A percentile compares a stretch with the other conserved stretches of the same genome.
These are phyloP conservation scores for Eulemur coronatus DNA, from an alignment of 2,797 vertebrate species.

Conservation along the genomic window DNA sequence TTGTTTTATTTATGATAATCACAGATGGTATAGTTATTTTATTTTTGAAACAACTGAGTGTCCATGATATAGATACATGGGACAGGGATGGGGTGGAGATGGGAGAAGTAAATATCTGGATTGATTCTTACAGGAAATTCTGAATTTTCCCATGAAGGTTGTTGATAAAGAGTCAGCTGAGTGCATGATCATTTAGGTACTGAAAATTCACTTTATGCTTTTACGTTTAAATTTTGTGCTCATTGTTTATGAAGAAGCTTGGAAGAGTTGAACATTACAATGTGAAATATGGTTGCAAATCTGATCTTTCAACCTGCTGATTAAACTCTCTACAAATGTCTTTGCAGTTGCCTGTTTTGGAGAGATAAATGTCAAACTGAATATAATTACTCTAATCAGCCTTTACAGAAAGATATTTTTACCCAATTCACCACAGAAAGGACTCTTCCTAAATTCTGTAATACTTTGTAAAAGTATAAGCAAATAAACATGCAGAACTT, in stretches of 20 bases:
- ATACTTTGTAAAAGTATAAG: background rate
- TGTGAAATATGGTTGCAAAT: background rate
- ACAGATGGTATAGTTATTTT: background rate
- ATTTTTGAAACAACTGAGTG: background rate
- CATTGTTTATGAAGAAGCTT: slow-evolving; percentile 1
- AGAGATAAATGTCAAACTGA: background rate
- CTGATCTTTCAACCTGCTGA: slow-evolving; percentile 29
- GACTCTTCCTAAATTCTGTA: background rate
- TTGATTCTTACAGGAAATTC: background rate
- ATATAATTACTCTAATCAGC: background rate
- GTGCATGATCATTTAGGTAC: background rate
- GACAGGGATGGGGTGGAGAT: background rate
- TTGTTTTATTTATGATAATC: background rate
- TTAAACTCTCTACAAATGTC: slow-evolving; percentile 27
- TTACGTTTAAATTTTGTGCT: background rate
- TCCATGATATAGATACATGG: background rate
- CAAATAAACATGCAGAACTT: background rate
- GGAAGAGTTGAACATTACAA: background rate
- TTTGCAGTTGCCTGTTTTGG: background rate
- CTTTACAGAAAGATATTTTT: background rate
- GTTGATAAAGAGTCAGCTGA: background rate
- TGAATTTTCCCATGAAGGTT: background rate
- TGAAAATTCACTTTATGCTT: background rate
- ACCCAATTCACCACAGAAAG: background rate
- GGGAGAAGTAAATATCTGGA: background rate